Evolutionary conservation across 2,113 vertebrate species (phyloP).

Genomic region (Oncorhynchus nerka): DNA sequence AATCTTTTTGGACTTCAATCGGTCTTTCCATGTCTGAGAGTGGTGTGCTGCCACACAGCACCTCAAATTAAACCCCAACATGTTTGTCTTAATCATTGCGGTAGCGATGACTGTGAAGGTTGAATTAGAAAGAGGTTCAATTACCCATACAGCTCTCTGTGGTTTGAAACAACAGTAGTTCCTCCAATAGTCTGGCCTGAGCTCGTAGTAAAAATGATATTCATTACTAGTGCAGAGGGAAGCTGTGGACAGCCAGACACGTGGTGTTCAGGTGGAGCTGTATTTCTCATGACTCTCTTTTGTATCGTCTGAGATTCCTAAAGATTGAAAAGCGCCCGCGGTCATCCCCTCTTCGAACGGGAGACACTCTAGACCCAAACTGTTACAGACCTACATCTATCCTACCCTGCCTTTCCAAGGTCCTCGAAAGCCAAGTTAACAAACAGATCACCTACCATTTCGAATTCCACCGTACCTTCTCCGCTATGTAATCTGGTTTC

Average conservation of each 20-base stretch:
- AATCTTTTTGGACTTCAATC: conserved; percentile 26
- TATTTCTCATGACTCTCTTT: neutral
- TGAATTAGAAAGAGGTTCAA: conserved; percentile 7
- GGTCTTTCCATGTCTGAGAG: conserved; percentile 10
- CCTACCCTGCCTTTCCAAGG: no score
- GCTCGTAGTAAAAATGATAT: neutral
- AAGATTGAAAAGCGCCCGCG: no score
- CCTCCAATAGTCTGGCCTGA: neutral
- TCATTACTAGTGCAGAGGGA: neutral
- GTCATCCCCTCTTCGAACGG: no score
- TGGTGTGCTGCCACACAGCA: neutral
- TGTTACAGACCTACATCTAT: no score
- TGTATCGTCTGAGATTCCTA: no score
- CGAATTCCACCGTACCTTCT: no score
- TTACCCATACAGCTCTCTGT: neutral
- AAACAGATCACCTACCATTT: no score
- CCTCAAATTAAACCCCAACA: conserved; percentile 7
- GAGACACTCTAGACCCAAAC: no score
- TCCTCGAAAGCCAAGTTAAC: no score
- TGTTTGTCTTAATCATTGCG: conserved; percentile 19
- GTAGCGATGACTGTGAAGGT: neutral
- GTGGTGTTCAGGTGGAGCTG: neutral
- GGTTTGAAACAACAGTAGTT: neutral
- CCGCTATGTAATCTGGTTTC: no score
- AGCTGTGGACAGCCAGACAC: neutral